These are phyloP conservation scores for Astatoreochromis straeleni DNA, from an alignment of 2,113 vertebrate species.

Conservation along the genomic window DNA sequence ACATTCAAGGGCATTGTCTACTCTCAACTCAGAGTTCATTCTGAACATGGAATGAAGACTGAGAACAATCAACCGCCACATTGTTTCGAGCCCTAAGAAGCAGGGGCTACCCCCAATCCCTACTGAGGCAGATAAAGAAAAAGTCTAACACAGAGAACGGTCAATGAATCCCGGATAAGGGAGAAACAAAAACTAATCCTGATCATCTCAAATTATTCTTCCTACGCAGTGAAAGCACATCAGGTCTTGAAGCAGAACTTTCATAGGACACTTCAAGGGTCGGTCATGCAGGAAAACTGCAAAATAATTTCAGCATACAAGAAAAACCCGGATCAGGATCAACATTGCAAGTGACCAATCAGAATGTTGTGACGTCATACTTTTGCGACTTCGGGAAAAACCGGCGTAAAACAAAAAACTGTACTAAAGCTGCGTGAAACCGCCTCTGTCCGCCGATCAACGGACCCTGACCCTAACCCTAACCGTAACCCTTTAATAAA, in stretches of 20 bases:
- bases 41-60: neutral
- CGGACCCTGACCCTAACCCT: too few species aligned
- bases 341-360: too few species aligned
- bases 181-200: neutral
- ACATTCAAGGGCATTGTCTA: fast-evolving
- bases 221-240: neutral
- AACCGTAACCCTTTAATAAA: too few species aligned
- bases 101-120: neutral
- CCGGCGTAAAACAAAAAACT: too few species aligned
- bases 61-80: neutral
- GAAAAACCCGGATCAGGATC: neutral
- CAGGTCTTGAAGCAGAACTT: neutral
- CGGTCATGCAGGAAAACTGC: neutral
- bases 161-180: neutral
- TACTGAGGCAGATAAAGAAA: neutral
- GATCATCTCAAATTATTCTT: neutral
- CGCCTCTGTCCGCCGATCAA: too few species aligned
- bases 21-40: neutral
- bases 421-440: too few species aligned
- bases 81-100: neutral
- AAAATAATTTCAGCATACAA: neutral
- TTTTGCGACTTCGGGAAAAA: too few species aligned
- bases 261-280: neutral
- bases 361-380: too few species aligned
- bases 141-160: neutral